Evolutionary conservation across 1,140 invertebrate species (phyloP), one percentile per base, ranked within the genome.

Genomic region (Neodiprion virginianus): DNA sequence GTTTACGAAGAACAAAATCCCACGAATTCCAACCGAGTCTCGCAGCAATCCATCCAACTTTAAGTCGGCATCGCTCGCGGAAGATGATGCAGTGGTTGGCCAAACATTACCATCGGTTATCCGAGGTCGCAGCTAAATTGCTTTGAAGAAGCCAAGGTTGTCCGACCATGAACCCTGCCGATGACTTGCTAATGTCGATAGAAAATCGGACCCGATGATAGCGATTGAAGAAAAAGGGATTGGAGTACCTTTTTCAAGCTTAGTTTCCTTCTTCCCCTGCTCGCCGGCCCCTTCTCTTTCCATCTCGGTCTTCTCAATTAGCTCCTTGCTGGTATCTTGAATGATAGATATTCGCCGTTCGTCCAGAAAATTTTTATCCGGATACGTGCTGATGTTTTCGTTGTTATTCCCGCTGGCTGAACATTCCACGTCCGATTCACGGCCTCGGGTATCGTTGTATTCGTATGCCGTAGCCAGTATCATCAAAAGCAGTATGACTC

Each of bases 381-480:
- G 75, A 49, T 83, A 87, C 71, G 81, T 82, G 53, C 79, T 79
- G 48, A 79, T 82, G 48, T 80, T 82, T 67, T 88, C 87, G 71
- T 91, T 89, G 77, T 89, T 89, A 76, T 89, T 88, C 11, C 79
- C 84, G n/a, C 76, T 80, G 72, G 79, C 85, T 14, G 82, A 82
- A 7, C 83, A 87, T 69, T 87, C 85, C 28, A 82, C 75, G 69
- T 85, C 85, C n/a, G 67, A 71, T 23, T 87, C 88, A 1, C 71
- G 48, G 9, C 17, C 75, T 49, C 7, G 79, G 12, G 76, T 82
- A 73, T 82, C 79, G 73, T 80, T 84, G 79, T 85, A 82, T 72
- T 92, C 91, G 84, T 91, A 92, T 1, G 89, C 67, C 0, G 90
- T 90, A 7, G 91, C 90, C n/a, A 88, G 82, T 8, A 92, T 48